phyloP scores from a whole-genome alignment of 2,797 vertebrate genomes.

The Coregonus sp. region DNA sequence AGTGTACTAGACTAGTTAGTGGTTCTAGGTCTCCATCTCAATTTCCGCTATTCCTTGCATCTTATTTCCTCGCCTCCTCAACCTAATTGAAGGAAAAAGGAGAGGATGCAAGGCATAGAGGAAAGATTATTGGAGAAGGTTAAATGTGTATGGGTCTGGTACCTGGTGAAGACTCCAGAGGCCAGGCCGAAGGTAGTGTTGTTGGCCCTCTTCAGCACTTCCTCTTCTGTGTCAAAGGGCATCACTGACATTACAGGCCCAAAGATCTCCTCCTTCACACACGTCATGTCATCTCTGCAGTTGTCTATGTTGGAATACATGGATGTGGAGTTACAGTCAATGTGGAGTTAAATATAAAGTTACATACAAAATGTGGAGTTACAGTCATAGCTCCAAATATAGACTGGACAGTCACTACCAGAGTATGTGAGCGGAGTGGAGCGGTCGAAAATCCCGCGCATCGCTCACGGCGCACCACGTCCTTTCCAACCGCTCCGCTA shows the following conservation, averaged over 20 bases:
- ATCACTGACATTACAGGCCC: conserved; percentile 96
- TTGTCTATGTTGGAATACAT: conserved; percentile 72
- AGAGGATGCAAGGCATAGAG: no score
- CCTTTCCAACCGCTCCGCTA: no score
- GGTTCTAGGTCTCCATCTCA: not conserved
- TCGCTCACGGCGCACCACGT: no score
- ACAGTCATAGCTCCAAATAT: not conserved
- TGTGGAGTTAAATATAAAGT: not conserved
- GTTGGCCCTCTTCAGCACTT: conserved; percentile 89
- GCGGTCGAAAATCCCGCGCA: no score
- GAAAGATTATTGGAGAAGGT: no score
- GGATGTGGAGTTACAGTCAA: no score
- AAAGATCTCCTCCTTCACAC: conserved; percentile 96
- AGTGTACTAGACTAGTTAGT: not conserved
- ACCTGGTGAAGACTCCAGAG: conserved; percentile 97
- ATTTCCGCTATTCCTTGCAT: no score
- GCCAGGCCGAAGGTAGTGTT: conserved; percentile 88
- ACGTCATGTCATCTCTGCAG: conserved; percentile 93
- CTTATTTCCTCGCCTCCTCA: no score
- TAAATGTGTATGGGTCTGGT: not conserved
- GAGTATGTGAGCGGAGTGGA: no score
- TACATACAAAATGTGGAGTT: no score
- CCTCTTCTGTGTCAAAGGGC: conserved; percentile 91
- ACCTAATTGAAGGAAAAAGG: no score
- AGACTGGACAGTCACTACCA: not conserved